Evolutionary conservation across 1,140 invertebrate species (phyloP).

Genomic region (Portunus trituberculatus): DNA sequence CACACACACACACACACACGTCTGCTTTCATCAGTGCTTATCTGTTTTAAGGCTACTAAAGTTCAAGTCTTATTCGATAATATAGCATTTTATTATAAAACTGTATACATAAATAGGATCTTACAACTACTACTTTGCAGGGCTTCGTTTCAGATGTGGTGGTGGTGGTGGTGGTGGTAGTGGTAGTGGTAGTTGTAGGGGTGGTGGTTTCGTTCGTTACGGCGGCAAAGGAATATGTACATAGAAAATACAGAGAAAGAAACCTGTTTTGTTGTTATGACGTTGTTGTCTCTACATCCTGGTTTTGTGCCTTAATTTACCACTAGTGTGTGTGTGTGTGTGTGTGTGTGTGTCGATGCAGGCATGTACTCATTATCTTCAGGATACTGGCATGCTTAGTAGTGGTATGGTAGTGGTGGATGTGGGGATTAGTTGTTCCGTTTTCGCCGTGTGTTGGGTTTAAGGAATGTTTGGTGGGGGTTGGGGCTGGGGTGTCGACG

Average conservation of each 20-base stretch:
- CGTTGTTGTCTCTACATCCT: background rate
- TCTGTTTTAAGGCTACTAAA: background rate
- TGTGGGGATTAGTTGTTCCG: too few species aligned
- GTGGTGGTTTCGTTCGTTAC: background rate
- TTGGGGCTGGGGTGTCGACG: background rate
- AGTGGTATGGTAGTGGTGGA: too few species aligned
- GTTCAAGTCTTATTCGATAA: background rate
- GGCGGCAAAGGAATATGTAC: background rate
- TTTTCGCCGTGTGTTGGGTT: too few species aligned
- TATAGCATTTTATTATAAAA: background rate
- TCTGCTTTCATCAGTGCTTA: too few species aligned
- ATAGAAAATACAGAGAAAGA: background rate
- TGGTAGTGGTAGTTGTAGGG: background rate
- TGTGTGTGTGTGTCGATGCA: too few species aligned
- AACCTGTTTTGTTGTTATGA: background rate
- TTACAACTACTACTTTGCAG: background rate
- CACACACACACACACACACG: too few species aligned
- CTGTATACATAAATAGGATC: slow-evolving; percentile 14
- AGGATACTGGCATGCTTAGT: too few species aligned
- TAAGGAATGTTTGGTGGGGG: background rate
- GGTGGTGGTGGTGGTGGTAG: background rate
- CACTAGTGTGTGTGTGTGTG: too few species aligned
- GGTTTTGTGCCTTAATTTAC: background rate
- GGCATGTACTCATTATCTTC: too few species aligned
- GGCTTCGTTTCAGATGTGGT: background rate